A percentile compares a stretch with the other conserved stretches of the same genome.
Conservation (phyloP, 2,797 vertebrate genomes). For the Fistularia tabacaria region DNA sequence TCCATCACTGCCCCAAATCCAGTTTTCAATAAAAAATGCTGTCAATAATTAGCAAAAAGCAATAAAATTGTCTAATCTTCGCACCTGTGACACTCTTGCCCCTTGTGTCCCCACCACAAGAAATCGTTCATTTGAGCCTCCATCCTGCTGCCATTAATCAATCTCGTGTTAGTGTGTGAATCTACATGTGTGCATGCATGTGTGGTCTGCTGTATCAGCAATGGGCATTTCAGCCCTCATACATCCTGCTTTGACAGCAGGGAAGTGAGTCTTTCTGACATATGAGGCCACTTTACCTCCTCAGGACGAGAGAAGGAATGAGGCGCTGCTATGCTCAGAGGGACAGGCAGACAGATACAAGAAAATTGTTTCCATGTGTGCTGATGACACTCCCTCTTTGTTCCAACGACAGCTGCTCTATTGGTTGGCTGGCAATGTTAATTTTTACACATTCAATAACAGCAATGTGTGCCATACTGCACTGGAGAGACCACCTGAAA, state of each 20-base stretch:
- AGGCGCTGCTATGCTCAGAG: no score
- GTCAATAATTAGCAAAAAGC: not conserved
- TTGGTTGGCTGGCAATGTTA: no score
- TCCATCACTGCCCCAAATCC: conserved; percentile 47
- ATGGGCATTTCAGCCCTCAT: conserved; percentile 49
- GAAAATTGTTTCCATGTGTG: conserved; percentile 16
- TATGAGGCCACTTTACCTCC: conserved; percentile 58
- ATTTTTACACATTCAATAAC: not conserved
- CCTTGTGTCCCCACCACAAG: conserved; percentile 6
- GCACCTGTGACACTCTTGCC: conserved; percentile 11
- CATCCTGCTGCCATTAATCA: conserved; percentile 54
- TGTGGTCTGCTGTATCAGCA: conserved; percentile 69
- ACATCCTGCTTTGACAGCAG: conserved; percentile 59
- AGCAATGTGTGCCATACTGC: not conserved
- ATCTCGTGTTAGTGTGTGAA: conserved; percentile 25
- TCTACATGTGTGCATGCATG: conserved; percentile 28
- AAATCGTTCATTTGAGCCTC: conserved; percentile 32
- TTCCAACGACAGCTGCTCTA: no score
- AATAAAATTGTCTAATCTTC: conserved; percentile 26
- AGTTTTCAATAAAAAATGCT: conserved; percentile 41
- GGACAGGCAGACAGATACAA: not conserved
- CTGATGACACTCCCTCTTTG: not conserved
- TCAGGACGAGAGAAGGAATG: conserved; percentile 3
- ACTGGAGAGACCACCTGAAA: conserved; percentile 5
- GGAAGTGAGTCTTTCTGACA: conserved; percentile 59